Conservation (phyloP, 2,797 vertebrate genomes). For the Calcarius lapponicus region DNA sequence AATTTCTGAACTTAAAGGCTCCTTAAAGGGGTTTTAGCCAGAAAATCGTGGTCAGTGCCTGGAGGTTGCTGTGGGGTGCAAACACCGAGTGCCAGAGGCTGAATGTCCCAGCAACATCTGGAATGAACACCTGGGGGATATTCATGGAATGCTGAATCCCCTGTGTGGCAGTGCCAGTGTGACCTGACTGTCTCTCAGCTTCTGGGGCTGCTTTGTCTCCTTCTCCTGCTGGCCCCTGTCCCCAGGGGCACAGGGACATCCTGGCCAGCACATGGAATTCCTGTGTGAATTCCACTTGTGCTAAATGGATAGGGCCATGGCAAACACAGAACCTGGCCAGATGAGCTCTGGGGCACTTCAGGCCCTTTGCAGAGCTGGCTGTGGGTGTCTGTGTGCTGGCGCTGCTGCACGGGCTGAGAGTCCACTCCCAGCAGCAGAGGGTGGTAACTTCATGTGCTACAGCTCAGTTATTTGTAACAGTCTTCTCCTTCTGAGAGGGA, state of each 20-base stretch:
- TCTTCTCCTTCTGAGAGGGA: neutral
- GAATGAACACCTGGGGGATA: neutral
- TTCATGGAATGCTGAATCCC: neutral
- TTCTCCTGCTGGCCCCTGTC: neutral
- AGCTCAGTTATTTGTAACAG: neutral
- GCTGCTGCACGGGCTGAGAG: accelerated
- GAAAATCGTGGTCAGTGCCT: accelerated
- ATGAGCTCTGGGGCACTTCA: accelerated
- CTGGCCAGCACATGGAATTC: accelerated
- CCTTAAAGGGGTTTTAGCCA: neutral
- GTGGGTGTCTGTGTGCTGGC: neutral
- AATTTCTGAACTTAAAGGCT: neutral
- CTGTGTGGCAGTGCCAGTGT: neutral
- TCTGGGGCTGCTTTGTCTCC: neutral
- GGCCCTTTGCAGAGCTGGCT: accelerated
- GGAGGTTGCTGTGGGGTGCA: neutral
- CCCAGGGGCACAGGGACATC: neutral
- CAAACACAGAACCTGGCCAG: accelerated
- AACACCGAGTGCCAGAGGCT: neutral
- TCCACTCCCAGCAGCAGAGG: neutral
- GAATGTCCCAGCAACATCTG: neutral
- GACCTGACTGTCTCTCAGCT: neutral
- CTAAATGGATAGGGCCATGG: accelerated
- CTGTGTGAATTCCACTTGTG: accelerated
- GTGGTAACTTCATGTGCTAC: neutral